These are phyloP conservation scores for Chironomus striatipennis DNA, from an alignment of 1,140 invertebrate genomes.

Conservation along the genomic window DNA sequence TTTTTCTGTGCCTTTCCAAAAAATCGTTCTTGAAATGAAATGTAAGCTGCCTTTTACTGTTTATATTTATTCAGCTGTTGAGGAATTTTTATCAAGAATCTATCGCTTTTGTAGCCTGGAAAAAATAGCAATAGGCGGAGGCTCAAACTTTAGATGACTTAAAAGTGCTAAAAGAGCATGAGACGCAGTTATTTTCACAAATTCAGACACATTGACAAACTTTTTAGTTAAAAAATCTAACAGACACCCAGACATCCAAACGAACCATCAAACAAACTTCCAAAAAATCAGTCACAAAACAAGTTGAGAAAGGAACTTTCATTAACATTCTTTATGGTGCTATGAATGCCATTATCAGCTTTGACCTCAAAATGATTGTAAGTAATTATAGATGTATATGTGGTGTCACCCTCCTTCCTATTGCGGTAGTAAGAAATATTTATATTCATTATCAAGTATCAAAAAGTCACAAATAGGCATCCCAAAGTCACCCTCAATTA, in stretches of 20 bases:
- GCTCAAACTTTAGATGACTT: neutral
- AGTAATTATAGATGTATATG: neutral
- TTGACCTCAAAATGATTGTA: neutral
- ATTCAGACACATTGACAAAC: too few species aligned
- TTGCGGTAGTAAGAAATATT: neutral
- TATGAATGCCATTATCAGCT: neutral
- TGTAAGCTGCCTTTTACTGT: neutral
- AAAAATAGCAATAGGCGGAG: neutral
- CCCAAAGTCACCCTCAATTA: neutral
- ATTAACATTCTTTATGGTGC: neutral
- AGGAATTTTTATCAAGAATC: neutral
- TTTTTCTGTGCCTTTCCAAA: neutral
- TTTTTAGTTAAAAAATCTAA: too few species aligned
- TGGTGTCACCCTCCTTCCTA: neutral
- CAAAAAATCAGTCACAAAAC: too few species aligned
- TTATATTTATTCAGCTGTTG: neutral
- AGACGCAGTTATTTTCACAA: neutral
- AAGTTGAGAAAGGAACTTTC: neutral
- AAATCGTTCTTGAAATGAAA: neutral
- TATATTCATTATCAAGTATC: slow-evolving; percentile 19
- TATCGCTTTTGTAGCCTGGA: neutral
- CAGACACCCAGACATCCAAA: too few species aligned
- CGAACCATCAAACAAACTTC: neutral
- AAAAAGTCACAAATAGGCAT: neutral
- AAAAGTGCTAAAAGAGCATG: neutral